phyloP scores from a whole-genome alignment of 1,140 invertebrate species.

The Drosophila nasuta region DNA sequence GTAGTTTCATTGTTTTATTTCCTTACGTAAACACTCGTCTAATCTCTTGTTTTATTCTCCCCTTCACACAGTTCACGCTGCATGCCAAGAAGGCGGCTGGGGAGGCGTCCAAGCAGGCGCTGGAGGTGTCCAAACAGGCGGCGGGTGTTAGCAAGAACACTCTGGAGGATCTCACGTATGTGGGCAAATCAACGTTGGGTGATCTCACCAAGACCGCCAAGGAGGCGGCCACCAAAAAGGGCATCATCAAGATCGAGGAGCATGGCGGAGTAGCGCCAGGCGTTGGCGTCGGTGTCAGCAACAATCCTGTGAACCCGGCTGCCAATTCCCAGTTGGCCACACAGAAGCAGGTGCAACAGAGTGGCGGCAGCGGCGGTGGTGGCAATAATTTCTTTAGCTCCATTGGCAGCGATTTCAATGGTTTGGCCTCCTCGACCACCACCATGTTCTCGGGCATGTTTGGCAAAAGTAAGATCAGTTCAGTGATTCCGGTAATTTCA shows the following conservation, averaged over 20 bases:
- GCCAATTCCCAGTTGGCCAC: constrained; percentile 84
- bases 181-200: constrained; percentile 93
- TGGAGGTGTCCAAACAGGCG: constrained; percentile 94
- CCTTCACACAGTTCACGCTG: constrained; percentile 88
- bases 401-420: constrained; percentile 95
- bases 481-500: no score
- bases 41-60: neutral
- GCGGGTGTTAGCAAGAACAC: constrained; percentile 95
- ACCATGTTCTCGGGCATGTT: constrained; percentile 97
- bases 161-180: constrained; percentile 94
- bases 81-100: constrained; percentile 95
- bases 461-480: constrained; percentile 86
- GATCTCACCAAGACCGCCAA: constrained; percentile 96
- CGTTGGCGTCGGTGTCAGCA: neutral
- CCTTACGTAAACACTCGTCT: neutral
- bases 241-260: constrained; percentile 88
- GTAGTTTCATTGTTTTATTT: neutral
- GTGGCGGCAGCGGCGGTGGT: constrained; percentile 78
- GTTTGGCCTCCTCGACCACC: constrained; percentile 94
- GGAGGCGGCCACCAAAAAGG: constrained; percentile 94
- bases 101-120: constrained; percentile 93
- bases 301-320: constrained; percentile 39
- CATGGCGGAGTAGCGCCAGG: constrained; percentile 20
- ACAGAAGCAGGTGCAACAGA: constrained; percentile 84
- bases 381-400: constrained; percentile 94